Base-by-base conservation (phyloP, 2,113 vertebrate species). In the Dunckerocampus dactyliophorus region DNA sequence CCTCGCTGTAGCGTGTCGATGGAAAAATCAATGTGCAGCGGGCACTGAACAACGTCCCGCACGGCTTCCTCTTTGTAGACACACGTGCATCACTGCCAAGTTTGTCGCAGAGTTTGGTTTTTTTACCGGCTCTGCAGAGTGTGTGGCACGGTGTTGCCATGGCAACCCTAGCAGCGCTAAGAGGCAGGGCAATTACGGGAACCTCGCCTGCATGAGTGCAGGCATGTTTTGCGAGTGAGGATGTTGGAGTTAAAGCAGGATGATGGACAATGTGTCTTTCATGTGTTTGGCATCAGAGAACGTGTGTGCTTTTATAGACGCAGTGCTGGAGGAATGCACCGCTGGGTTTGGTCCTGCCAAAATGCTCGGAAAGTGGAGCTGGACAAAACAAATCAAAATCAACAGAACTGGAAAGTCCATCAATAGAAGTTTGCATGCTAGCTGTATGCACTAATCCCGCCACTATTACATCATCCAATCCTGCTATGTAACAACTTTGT, bases 391-490 rank as follows among this genome's bases (percentile, higher is more conserved):
- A 46, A 16, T 19, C 7, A 8, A 47, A 47, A 47, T 8, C 46
- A 47, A n/a, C 39, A 14, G 3, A 46, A 4, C 2, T 17, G 45
- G 47, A 10, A 4, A 9, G 16, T 10, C 2, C 1, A 31, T 37
- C 28, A 12, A 37, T n/a, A 19, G 31, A 54, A 34, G 17, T 53
- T 53, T 53, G 51, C 24, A 3, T n/a, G 51, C 51, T 3, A 24
- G 2, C 49, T 5, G 5, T 2, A 9, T 9, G 22, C 17, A 3
- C 69, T 67, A 72, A 72, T 65, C 69, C 15, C 65, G 3, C 67
- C 65, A 61, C 28, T 63, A 73, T 79, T 77, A 85, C 72, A 80
- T 85, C 77, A 81, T 77, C 81, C 72, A 78, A 82, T 86, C 72
- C 81, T 60, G 65, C 39, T 31, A 78, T 82, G 74, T 43, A 57